A percentile compares a stretch with the other conserved stretches of the same genome.
These are phyloP conservation scores for Carettochelys insculpta DNA, from an alignment of 2,113 vertebrate genomes.

Conservation along the genomic window DNA sequence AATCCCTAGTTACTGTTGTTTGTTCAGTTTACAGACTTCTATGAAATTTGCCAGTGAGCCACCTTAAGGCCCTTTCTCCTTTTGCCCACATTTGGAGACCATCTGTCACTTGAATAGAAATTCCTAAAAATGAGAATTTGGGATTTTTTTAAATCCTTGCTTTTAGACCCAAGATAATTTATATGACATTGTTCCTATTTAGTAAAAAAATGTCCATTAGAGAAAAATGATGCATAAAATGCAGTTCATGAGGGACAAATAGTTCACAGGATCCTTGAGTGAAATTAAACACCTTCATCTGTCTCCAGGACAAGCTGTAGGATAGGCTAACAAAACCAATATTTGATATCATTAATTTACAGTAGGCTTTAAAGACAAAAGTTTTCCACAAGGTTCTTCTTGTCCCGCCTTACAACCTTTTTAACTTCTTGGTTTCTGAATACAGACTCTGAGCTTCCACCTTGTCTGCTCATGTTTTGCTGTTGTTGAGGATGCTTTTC, in stretches of 20 bases:
- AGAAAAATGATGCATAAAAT: neutral
- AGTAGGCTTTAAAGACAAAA: neutral
- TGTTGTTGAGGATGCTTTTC: no score
- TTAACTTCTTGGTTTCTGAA: no score
- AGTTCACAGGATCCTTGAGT: neutral
- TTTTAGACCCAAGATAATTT: conserved; percentile 42
- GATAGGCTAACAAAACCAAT: neutral
- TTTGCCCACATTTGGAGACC: neutral
- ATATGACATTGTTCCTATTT: conserved; percentile 31
- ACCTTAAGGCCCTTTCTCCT: neutral
- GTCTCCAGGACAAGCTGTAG: neutral
- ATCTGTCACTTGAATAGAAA: conserved; percentile 48
- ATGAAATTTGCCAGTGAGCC: neutral
- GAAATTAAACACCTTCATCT: neutral
- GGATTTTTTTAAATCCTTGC: conserved; percentile 36
- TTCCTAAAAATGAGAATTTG: conserved; percentile 26
- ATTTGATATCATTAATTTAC: neutral
- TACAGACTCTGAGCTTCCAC: no score
- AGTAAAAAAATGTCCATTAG: conserved; percentile 45
- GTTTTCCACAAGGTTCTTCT: no score
- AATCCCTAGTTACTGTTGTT: neutral
- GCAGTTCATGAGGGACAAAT: neutral
- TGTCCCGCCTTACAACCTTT: no score
- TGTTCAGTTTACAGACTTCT: neutral
- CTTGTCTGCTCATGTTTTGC: no score